Base-by-base conservation (phyloP, 2,113 vertebrate genomes). In the Megalops atlanticus region DNA sequence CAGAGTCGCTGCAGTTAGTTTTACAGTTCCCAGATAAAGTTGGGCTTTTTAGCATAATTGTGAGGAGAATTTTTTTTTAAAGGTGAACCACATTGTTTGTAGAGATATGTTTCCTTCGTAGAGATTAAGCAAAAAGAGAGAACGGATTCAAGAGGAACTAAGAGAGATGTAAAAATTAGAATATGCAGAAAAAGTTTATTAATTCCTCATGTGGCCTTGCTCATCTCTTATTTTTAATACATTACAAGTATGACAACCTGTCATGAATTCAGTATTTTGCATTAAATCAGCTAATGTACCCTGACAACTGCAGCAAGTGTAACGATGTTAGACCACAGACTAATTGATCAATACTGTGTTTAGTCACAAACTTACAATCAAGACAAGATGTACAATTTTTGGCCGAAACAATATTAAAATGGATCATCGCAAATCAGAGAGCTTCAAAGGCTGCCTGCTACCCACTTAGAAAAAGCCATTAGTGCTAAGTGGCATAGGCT, bases 161-260 rank as follows among this genome's bases (percentile, higher is more conserved):
- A 64, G n/a, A 64, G 58, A 64, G 31, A 64, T 24, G 6, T 10
- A 64, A 31, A n/a, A 24, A 64, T 64, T 31, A 64, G 1, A 64
- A 64, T 64, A n/a, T n/a, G n/a, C n/a, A 31, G 4, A 64, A 64
- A 24, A n/a, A 38, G 78, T 79, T 31, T 79, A 71, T 31, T 71
- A 71, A 79, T 71, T 43, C 21, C 78, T 71, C 41, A 71, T 49
- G 69, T 24, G 39, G 40, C 7, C 40, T 10, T 49, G 70, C 68
- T 47, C 58, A 15, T 64, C 5, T 79, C 15, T 72, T 6, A 79
- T 79, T 79, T 79, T 49, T 69, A 79, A 38, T 8, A 79, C 68
- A 79, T 69, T 71, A 72, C 41, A 69, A 79, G 40, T 16, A 41
- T 16, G 43, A 72, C 21, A 21, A 71, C 33, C 64, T 49, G 78